Percentiles rank a stretch among this genome's conserved stretches.
phyloP scores from a whole-genome alignment of 2,113 vertebrate genomes.

The Jacana jacana region DNA sequence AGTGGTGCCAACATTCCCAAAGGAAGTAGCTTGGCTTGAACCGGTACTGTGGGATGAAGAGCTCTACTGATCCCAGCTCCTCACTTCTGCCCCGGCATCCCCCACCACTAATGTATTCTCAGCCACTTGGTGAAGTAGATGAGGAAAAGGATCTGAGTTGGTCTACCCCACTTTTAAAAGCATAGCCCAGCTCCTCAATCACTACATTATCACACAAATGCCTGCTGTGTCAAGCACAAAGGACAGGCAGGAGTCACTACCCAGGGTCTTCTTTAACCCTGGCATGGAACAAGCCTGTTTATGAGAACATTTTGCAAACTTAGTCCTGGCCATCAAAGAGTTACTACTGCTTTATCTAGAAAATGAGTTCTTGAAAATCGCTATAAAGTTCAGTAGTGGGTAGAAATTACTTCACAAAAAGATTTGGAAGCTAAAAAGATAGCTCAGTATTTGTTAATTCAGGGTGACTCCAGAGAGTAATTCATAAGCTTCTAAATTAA shows the following conservation, averaged over 20 bases:
- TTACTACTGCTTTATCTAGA: not conserved
- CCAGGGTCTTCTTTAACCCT: not conserved
- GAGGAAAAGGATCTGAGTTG: not conserved
- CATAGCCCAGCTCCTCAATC: not conserved
- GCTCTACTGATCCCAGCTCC: not conserved
- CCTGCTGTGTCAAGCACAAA: not conserved
- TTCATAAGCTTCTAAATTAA: slow-evolving; percentile 61
- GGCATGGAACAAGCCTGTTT: not conserved
- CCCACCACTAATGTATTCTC: not conserved
- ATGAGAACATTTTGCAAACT: not conserved
- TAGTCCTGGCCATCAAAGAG: not conserved
- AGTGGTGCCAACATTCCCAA: not conserved
- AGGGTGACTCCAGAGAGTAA: slow-evolving; percentile 38
- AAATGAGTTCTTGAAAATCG: slow-evolving; percentile 1
- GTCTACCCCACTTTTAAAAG: not conserved
- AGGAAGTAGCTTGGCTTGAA: not conserved
- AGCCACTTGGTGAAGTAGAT: not conserved
- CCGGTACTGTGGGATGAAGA: not conserved
- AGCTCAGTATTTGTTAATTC: slow-evolving; percentile 50
- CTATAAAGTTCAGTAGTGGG: not conserved
- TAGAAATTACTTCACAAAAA: not conserved
- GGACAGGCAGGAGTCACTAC: not conserved
- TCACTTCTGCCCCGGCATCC: not conserved
- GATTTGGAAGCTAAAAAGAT: not conserved
- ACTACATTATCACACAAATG: not conserved